Conservation (phyloP, 1,140 invertebrate species). For the Magallana ariakensis region DNA sequence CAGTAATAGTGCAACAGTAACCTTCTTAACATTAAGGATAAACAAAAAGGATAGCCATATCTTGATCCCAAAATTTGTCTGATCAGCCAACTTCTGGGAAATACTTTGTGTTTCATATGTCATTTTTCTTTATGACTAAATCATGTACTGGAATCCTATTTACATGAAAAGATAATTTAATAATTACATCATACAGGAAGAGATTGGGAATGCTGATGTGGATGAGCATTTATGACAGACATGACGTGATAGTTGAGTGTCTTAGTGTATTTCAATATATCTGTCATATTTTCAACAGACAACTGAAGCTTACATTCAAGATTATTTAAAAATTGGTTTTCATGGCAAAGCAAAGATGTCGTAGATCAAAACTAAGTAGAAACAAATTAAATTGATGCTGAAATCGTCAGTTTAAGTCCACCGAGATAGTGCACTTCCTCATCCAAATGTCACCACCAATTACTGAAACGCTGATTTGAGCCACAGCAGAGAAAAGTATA, state of each 20-base stretch:
- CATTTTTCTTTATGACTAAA: too few relatives aligned
- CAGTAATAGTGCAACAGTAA: too few relatives aligned
- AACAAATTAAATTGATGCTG: constrained; percentile 17
- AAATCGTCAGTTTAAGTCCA: neutral
- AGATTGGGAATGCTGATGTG: neutral
- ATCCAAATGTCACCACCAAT: constrained; percentile 11
- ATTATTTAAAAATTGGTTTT: constrained; percentile 6
- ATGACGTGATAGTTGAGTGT: neutral
- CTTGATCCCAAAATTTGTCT: too few relatives aligned
- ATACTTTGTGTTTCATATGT: too few relatives aligned
- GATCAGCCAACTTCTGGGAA: too few relatives aligned
- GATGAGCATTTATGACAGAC: neutral
- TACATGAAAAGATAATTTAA: constrained; percentile 1
- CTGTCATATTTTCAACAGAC: neutral
- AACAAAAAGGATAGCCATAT: too few relatives aligned
- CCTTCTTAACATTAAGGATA: too few relatives aligned
- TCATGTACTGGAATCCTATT: neutral
- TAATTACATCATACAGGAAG: neutral
- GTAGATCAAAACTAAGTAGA: neutral
- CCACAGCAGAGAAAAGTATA: constrained; percentile 7
- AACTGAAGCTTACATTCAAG: neutral
- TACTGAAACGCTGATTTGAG: neutral
- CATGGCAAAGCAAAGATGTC: neutral
- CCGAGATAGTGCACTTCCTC: neutral
- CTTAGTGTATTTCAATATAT: neutral